Evolutionary conservation across 2,888 invertebrate species (phyloP), one percentile per base, ranked within the genome.

Genomic region (Chrysomela aeneicollis): DNA sequence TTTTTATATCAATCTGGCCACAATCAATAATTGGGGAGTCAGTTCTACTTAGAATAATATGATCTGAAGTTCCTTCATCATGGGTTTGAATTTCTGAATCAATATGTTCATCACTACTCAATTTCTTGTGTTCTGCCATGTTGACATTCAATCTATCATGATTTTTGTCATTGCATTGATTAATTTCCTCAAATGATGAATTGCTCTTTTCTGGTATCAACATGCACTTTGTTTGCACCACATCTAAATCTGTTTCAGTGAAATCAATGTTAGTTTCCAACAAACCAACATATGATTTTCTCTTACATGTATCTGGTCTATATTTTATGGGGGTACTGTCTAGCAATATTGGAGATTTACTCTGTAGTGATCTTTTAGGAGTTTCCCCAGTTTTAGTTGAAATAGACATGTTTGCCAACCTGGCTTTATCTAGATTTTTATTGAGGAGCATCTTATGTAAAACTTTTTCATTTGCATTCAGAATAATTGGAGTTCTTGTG

Each of bases 261-360:
- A 83, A 88, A 73, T 88, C 88, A 80, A 88, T 85, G 78, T 88
- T 87, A 18, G 88, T 88, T 82, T 88, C 88, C 67, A 88, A 78
- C 37, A 88, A 78, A 47, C 82, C 82, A 21, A 82, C 82, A 49
- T 84, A 83, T 66, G 85, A 85, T 49, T 80, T 79, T 62, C 77
- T 72, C 67, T 77, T 82, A 75, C 78, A 49, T 77, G 81, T 55
- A 80, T 82, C 76, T 74, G 77, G 37, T 63, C 71, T 80, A 77
- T 59, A 63, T 18, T 73, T 66, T 26, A 78, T 70, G n/a, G 79
- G 78, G 55, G 74, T 79, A 66, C 79, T 81, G 49, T 77, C 77
- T 18, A 82, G 68, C 50, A 82, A 69, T 71, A 77, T 82, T 12
- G 82, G 82, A 12, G 78, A 71, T 4, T 84, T 54, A 51, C 83